Percentiles rank a stretch among this genome's conserved stretches.
These are phyloP conservation scores for Myopa testacea DNA, from an alignment of 2,888 invertebrate genomes.

Conservation along the genomic window DNA sequence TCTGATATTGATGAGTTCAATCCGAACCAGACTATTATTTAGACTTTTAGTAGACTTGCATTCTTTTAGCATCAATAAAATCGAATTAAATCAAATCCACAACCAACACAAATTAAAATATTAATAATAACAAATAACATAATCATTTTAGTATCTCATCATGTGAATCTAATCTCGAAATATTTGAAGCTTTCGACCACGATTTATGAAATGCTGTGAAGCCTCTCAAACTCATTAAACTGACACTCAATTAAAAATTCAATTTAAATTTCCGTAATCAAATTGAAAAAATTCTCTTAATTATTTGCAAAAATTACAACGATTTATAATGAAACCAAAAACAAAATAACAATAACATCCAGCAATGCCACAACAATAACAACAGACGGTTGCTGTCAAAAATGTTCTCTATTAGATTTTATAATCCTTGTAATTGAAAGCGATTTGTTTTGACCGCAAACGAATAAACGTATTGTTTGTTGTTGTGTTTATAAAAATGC, in stretches of 20 bases:
- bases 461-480: background rate
- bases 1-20: too few species aligned
- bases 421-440: slow-evolving; percentile 17
- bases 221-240: slow-evolving; percentile 6
- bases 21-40: too few species aligned
- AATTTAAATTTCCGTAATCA: slow-evolving; percentile 18
- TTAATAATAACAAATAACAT: background rate
- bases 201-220: background rate
- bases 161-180: background rate
- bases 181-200: background rate
- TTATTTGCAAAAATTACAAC: background rate
- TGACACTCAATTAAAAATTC: slow-evolving; percentile 34
- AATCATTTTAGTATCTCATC: background rate
- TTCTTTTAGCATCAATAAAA: background rate
- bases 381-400: background rate
- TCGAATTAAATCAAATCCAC: background rate
- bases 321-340: background rate
- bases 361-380: slow-evolving; percentile 30
- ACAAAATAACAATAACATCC: slow-evolving; percentile 23
- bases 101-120: background rate
- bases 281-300: slow-evolving; percentile 7
- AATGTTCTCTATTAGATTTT: slow-evolving; percentile 12
- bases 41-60: background rate
- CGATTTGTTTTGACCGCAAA: slow-evolving; percentile 6
- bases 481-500: background rate